Percentiles rank a stretch among this genome's conserved stretches.
Conservation (phyloP, 2,113 vertebrate species). For the Uropsilus gracilis region DNA sequence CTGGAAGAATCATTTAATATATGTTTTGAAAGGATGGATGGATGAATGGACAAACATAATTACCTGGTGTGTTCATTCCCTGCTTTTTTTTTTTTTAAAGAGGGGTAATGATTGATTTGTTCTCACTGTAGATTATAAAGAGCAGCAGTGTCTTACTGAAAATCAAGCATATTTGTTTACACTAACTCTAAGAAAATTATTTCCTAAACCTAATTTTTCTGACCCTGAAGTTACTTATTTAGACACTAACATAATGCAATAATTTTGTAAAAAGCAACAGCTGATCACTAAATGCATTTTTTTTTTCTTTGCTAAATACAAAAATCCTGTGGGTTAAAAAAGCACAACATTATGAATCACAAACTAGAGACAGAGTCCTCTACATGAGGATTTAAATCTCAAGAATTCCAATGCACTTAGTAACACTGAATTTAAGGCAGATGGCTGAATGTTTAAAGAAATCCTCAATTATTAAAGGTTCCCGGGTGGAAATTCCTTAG, state of each 20-base stretch:
- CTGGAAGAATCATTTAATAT: neutral
- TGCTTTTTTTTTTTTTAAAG: neutral
- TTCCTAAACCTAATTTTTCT: conserved; percentile 38
- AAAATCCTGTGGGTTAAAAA: conserved; percentile 32
- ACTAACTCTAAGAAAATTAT: conserved; percentile 57
- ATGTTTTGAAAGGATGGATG: neutral
- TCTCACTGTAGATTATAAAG: neutral
- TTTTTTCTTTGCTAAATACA: conserved; percentile 33
- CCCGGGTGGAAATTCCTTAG: neutral
- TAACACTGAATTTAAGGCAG: conserved; percentile 80
- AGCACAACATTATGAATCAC: conserved; percentile 46
- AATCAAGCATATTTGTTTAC: neutral
- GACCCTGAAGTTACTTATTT: neutral
- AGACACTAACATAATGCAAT: conserved; percentile 8
- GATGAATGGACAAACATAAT: neutral
- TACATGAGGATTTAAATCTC: conserved; percentile 73
- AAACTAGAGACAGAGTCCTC: conserved; percentile 63
- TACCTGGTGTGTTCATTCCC: neutral
- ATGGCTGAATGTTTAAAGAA: conserved; percentile 75
- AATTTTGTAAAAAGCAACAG: neutral
- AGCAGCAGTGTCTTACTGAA: neutral
- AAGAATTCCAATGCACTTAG: conserved; percentile 63
- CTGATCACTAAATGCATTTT: neutral
- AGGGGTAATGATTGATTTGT: neutral
- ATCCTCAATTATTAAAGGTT: conserved; percentile 48